Base-by-base conservation (phyloP, 1,140 invertebrate species). In the Centruroides sculpturatus region DNA sequence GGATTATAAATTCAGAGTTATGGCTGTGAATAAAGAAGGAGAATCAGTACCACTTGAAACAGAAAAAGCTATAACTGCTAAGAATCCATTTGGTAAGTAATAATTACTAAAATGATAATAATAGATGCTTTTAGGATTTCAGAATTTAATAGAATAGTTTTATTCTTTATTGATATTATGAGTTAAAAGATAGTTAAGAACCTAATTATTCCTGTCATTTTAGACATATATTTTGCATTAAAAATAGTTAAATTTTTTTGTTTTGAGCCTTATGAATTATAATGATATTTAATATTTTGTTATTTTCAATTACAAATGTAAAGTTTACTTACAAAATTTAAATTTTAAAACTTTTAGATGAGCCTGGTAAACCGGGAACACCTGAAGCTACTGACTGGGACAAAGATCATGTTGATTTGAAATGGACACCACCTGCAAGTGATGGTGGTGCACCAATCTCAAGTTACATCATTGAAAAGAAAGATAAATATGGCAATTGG, bases 401-500 rank as follows among this genome's bases (percentile, higher is more conserved):
- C 76, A 92, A 92, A 67, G 89, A 96, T 71, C 87, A 92, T 69
- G 89, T 95, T 55, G 66, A 92, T 72, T 81, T 93, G 5, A 83
- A 85, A 67, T 93, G 89, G 89, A 81, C 79, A 5, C 82, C 87
- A 60, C 89, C 89, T 1, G 75, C 79, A 50, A 79, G 80, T 46
- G 89, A 93, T 69, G 90, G 90, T 47, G 89, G 89, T 53, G 83
- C 88, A 1, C 89, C 89, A 46, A 83, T 94, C 59, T 84, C 85
- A 35, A 83, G 83, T 11, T 94, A 92, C 71, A 76, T 93, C 51
- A 76, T 95, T 54, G 91, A 95, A 77, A 92, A 92, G 80, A 92
- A 92, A 72, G 90, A 93, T 71, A 92, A 92, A 73, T 90, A 86
- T 69, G 90, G 90, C n/a, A 84, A 90, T 68, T 98, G 93, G 93